Percentiles rank a stretch among this genome's conserved stretches.
phyloP scores from a whole-genome alignment of 2,113 vertebrate genomes.

The Pipra filicauda region DNA sequence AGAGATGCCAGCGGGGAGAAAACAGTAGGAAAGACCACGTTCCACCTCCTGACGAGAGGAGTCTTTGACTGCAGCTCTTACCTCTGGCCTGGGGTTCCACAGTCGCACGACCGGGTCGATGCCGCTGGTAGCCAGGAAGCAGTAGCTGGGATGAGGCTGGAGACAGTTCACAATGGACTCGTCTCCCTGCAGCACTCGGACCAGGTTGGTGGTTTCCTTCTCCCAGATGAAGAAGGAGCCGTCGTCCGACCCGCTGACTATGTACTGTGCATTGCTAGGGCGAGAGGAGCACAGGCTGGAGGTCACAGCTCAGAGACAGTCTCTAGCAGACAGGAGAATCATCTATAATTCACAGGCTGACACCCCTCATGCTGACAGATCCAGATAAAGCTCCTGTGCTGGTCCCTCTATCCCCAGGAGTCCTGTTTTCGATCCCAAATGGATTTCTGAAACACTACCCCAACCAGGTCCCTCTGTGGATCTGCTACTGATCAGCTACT shows the following conservation, averaged over 20 bases:
- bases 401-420: neutral
- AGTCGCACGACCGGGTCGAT: constrained; percentile 96
- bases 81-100: constrained; percentile 96
- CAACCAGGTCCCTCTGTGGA: neutral
- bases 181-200: constrained; percentile 94
- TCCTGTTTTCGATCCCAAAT: neutral
- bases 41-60: fast-evolving
- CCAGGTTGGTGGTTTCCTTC: constrained; percentile 96
- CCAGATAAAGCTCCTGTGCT: neutral
- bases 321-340: neutral
- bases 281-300: neutral
- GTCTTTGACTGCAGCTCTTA: neutral
- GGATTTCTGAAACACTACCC: neutral
- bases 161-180: constrained; percentile 98
- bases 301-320: neutral
- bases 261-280: constrained; percentile 94
- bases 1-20: fast-evolving
- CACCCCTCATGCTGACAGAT: neutral
- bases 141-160: constrained; percentile 97
- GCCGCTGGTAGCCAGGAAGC: constrained; percentile 96
- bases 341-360: neutral
- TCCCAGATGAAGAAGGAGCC: constrained; percentile 99
- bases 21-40: fast-evolving
- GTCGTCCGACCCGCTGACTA: constrained; percentile 95
- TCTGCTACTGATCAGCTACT: neutral